Base-by-base conservation (phyloP, 1,140 invertebrate genomes). In the Samia ricini region DNA sequence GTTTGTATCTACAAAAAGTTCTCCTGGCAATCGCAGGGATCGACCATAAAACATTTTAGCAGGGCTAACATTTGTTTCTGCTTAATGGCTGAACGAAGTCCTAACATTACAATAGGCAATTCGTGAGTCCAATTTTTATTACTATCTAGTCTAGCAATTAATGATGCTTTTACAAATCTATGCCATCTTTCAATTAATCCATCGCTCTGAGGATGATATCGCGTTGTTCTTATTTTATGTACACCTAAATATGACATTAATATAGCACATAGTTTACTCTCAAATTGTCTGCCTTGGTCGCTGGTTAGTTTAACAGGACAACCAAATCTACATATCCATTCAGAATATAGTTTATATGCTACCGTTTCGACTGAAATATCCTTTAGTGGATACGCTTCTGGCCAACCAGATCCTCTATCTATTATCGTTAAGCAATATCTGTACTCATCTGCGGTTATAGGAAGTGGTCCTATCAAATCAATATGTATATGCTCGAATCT, bases 21-120 rank as follows among this genome's bases (percentile, higher is more conserved):
- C n/a, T n/a, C n/a, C n/a, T n/a, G n/a, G n/a, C n/a, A n/a, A n/a
- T n/a, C n/a, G n/a, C n/a, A n/a, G n/a, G n/a, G n/a, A n/a, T n/a
- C n/a, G n/a, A n/a, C n/a, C n/a, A n/a, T n/a, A n/a, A n/a, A n/a
- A n/a, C n/a, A n/a, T n/a, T n/a, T n/a, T n/a, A n/a, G n/a, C n/a
- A n/a, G n/a, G n/a, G n/a, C n/a, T n/a, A n/a, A n/a, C n/a, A n/a
- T n/a, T n/a, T n/a, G n/a, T n/a, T n/a, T n/a, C n/a, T n/a, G n/a
- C n/a, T n/a, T n/a, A n/a, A n/a, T n/a, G n/a, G 61, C 66, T 20
- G 64, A 56, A 1, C 76, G 57, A 5, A 83, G 26, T n/a, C 78
- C 76, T 26, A 81, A 63, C 18, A 81, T 56, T 2, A 77, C 61
- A 4, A 63, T 63, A 8, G 76, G 71, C 42, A 78, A 57, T 33